phyloP scores from a whole-genome alignment of 2,113 vertebrate genomes.

The Proteles cristata region DNA sequence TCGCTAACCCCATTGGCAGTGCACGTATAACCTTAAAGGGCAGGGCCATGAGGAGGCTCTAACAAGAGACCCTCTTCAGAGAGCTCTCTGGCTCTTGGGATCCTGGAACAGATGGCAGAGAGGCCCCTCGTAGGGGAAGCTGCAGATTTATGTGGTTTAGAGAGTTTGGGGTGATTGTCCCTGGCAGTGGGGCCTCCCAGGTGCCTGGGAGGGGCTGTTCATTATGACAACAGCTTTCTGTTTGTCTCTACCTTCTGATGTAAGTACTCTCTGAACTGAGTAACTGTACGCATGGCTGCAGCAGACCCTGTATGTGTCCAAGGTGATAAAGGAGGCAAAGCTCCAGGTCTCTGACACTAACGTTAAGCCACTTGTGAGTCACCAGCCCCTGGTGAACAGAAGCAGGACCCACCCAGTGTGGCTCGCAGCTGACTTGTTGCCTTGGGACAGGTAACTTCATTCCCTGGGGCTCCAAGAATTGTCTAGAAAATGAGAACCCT shows the following conservation, averaged over 20 bases:
- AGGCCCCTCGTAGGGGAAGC: not conserved
- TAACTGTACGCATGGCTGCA: not conserved
- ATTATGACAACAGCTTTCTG: not conserved
- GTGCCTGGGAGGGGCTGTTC: conserved; percentile 27
- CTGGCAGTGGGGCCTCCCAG: not conserved
- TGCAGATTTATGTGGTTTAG: not conserved
- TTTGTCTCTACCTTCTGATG: conserved; percentile 38
- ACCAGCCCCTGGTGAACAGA: not conserved
- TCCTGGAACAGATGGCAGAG: not conserved
- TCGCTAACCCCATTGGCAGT: not conserved
- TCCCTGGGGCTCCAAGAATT: not conserved
- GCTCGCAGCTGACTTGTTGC: not conserved
- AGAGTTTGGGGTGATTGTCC: not conserved
- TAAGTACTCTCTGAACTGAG: not conserved
- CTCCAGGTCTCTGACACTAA: not conserved
- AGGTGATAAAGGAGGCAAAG: not conserved
- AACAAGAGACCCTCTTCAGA: not conserved
- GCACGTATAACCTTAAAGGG: not conserved
- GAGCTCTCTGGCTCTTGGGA: not conserved
- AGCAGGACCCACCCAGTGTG: not conserved
- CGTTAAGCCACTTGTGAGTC: not conserved
- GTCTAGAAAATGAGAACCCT: not conserved
- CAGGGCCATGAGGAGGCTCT: not conserved
- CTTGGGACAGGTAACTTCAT: conserved; percentile 36
- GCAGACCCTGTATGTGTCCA: not conserved